Base-by-base conservation (phyloP, 2,113 vertebrate genomes). In the Talpa occidentalis region DNA sequence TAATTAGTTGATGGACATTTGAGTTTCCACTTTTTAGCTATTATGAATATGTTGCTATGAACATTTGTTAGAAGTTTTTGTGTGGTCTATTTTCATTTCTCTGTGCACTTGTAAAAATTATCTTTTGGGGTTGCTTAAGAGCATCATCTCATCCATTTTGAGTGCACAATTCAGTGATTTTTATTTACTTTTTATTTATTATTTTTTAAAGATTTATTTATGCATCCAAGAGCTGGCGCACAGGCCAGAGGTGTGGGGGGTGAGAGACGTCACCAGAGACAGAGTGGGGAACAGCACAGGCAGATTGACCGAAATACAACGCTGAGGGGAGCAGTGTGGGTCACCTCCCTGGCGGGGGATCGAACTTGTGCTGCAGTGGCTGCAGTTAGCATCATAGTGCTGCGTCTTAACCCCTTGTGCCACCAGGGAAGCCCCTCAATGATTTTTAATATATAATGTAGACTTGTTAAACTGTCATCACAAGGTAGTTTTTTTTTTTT, bases 61-160 rank as follows among this genome's bases (percentile, higher is more conserved):
- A 74, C 83, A 44, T 78, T 81, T 86, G 17, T 72, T 47, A 42
- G 49, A 67, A 10, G 30, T 87, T 92, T 93, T 88, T 77, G 17
- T 81, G 24, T 85, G 62, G 17, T 21, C 2, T 69, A 16, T 93
- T 69, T 92, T 91, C 74, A 67, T 93, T 96, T 93, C 28, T 94
- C 14, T 64, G 32, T 82, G n/a, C 15, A 69, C 5, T 70, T 70
- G 17, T 24, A 70, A 40, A 70, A 22, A 40, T 40, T 70, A 10
- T 19, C 35, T 40, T 37, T 40, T 17, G 21, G 35, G 37, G n/a
- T 69, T 66, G 49, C 21, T 56, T 56, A 56, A 22, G 21, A 56
- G 54, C 6, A 56, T 17, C 30, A 16, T 15, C 12, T 73, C 66
- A 88, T 90, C n/a, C 21, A 74, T 90, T 92, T 88, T 89, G 49